Evolutionary conservation across 2,113 vertebrate species (phyloP).

Genomic region (Clupea harengus): DNA sequence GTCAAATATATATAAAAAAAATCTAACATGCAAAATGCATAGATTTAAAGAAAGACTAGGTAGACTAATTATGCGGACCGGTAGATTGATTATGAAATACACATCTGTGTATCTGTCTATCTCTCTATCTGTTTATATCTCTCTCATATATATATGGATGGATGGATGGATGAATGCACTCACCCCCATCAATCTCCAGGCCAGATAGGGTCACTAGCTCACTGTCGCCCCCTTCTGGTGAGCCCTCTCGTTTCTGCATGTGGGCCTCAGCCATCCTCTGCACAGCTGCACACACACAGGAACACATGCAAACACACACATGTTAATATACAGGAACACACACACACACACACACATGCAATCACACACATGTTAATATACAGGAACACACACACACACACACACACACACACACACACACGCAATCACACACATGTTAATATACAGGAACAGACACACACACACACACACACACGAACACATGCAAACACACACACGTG

Average conservation of each 20-base stretch:
- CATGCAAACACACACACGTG: too few relatives aligned
- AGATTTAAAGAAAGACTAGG: too few relatives aligned
- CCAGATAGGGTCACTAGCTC: not conserved
- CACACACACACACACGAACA: not conserved
- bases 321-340: not conserved
- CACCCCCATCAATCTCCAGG: not conserved
- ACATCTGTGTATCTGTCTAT: too few relatives aligned
- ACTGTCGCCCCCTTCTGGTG: not conserved
- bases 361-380: not conserved
- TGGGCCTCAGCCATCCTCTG: conserved; percentile 4
- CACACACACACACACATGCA: not conserved
- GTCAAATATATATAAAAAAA: too few relatives aligned
- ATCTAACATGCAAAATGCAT: too few relatives aligned
- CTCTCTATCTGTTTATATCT: too few relatives aligned
- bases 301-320: not conserved
- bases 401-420: too few relatives aligned
- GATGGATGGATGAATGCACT: not conserved
- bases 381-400: not conserved
- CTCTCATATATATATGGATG: not conserved
- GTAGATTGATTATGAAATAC: too few relatives aligned
- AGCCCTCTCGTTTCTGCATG: not conserved
- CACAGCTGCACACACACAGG: not conserved
- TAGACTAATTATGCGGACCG: too few relatives aligned
- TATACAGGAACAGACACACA: too few relatives aligned
- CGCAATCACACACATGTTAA: too few relatives aligned